Base-by-base conservation (phyloP, 2,797 vertebrate genomes). In the Cryptoblepharus egeriae region DNA sequence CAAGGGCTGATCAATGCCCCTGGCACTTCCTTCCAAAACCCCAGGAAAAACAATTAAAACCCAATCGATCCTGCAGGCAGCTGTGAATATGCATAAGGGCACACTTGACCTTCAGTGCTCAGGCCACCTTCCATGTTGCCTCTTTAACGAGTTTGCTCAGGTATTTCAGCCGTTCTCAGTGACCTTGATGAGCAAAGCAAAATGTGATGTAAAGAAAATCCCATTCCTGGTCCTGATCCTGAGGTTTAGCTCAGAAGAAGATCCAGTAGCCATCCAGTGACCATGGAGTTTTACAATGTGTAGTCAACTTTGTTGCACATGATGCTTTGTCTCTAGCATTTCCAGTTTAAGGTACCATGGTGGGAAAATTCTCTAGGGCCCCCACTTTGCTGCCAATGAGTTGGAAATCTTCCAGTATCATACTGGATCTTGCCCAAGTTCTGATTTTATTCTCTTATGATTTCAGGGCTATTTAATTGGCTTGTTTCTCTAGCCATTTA, bases 11-110 rank as follows among this genome's bases (percentile, higher is more conserved):
- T 99, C 98, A 97, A 99, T 99, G 96, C 96, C 96, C 96, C 96
- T 96, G 97, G 97, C 97, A 98, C 97, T 98, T 98, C 97, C 97
- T 97, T 98, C 96, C 96, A 97, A 96, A 97, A 97, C 97, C 97
- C 97, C 96, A 93, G 97, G 97, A 99, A 99, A 98, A 99, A 99
- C 98, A 99, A 99, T 99, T 99, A 99, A 99, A 98, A 98, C 94
- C 94, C 87, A 91, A 99, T 99, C 97, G 98, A 99, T 99, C 96
- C 95, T 92, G 95, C 96, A 96, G 96, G 95, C 94, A 94, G 96
- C 96, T 97, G 98, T 99, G 98, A 99, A 99, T 99, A 99, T 99
- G 97, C 98, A 98, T 97, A 97, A 97, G 96, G 96, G 95, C 97
- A 96, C 97, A 97, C 98, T 98, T 99, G 98, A 99, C 98, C 98